Evolutionary conservation across 2,113 vertebrate species (phyloP), one percentile per base, ranked within the genome.

Genomic region (Peucedramus taeniatus): DNA sequence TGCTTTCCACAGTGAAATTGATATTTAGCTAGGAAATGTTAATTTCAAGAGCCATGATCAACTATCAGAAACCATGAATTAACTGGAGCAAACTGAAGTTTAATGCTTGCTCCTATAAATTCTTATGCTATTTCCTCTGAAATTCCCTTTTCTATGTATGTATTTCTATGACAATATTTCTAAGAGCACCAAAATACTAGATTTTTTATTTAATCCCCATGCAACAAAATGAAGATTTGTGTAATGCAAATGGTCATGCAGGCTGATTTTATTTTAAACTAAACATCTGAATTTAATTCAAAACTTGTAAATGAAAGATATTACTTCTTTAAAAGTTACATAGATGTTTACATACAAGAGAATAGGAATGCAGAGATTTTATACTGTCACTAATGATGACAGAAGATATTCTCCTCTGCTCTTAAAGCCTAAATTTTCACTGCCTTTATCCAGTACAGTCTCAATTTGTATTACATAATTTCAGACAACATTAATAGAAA

Each of bases 321-420:
- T 3, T 57, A 22, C 40, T 56, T 80, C 26, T 44, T 79, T 71
- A 45, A 50, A 79, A 77, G 42, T 74, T 44, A 50, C 2, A 77
- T 0, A 50, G 44, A 33, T 27, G 28, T 54, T 26, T 44, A 8
- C 0, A 0, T 15, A 17, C 15, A 63, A 47, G 10, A 80, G 16
- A 87, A 87, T 1, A 39, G 63, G 49, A 77, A 81, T 19, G 31
- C 31, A 72, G 54, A 60, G 49, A 65, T 50, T 20, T 56, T 66
- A 19, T 1, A 22, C n/a, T 72, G 56, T 16, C 45, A 49, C n/a
- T 39, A 42, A 33, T 3, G 15, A 30, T 44, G 54, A 87, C 37
- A 72, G 16, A 70, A 84, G 26, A 60, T 22, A 47, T 3, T 39
- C 13, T 59, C 44, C 61, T 60, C 31, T 61, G 37, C 57, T 47